Percentiles rank a stretch among this genome's conserved stretches.
These are phyloP conservation scores for Ptychoptera albimana DNA, from an alignment of 2,888 invertebrate genomes.

Conservation along the genomic window DNA sequence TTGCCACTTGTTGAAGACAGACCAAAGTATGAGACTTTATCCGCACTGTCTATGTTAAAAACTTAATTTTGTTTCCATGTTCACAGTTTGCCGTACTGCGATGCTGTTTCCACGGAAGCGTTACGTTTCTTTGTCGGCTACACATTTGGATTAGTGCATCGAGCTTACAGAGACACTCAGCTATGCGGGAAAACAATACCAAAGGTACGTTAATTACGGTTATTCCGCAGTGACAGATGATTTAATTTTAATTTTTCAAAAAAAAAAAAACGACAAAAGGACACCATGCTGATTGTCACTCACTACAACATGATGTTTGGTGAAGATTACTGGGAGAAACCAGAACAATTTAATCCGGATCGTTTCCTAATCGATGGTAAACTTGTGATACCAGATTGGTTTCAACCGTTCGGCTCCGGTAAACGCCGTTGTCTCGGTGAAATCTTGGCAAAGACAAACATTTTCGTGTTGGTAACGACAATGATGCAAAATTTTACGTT, in stretches of 20 bases:
- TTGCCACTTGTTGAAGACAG: slow-evolving; percentile 54
- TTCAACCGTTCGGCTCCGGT: slow-evolving; percentile 62
- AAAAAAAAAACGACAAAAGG: no score
- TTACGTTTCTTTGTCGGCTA: slow-evolving; percentile 61
- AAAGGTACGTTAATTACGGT: no score
- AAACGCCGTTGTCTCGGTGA: slow-evolving; percentile 75
- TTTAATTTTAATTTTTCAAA: not conserved
- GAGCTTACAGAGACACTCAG: slow-evolving; percentile 54
- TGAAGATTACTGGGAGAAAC: slow-evolving; percentile 47
- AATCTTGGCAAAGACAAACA: slow-evolving; percentile 52
- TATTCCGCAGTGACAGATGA: no score
- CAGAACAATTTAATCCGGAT: slow-evolving; percentile 57
- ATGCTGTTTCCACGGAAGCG: slow-evolving; percentile 61
- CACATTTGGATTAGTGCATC: slow-evolving; percentile 63
- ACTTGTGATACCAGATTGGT: slow-evolving; percentile 45
- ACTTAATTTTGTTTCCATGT: slow-evolving; percentile 7
- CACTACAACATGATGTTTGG: slow-evolving; percentile 57
- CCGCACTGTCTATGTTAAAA: not conserved
- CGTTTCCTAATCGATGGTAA: slow-evolving; percentile 50
- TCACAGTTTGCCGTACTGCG: slow-evolving; percentile 63
- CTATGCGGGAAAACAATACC: slow-evolving; percentile 60
- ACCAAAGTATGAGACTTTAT: slow-evolving; percentile 39
- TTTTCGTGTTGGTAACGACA: slow-evolving; percentile 58
- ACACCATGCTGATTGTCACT: slow-evolving; percentile 66
- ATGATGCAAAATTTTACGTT: slow-evolving; percentile 60